A percentile compares a stretch with the other conserved stretches of the same genome.
phyloP scores from a whole-genome alignment of 2,797 vertebrate genomes.

The Podargus strigoides region DNA sequence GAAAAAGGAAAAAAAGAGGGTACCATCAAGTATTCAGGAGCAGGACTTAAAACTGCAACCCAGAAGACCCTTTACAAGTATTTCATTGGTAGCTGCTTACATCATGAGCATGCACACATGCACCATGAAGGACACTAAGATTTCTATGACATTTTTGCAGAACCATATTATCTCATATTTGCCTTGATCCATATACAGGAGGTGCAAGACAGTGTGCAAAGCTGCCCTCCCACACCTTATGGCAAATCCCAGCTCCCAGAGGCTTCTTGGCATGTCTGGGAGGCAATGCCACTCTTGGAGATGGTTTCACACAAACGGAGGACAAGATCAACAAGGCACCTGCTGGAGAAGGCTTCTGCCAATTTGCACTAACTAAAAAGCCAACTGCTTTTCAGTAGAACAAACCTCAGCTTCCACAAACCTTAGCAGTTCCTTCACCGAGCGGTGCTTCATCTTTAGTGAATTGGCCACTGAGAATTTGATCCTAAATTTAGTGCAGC shows the following conservation, averaged over 20 bases:
- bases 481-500: slow-evolving; percentile 29
- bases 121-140: background rate
- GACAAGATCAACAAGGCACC: background rate
- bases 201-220: background rate
- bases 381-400: background rate
- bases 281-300: background rate
- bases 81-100: background rate
- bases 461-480: background rate
- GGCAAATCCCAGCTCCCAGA: background rate
- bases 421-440: background rate
- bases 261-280: background rate
- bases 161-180: background rate
- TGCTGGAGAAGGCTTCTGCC: background rate
- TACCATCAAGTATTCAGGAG: background rate
- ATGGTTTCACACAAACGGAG: background rate
- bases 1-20: background rate
- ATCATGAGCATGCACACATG: fast-evolving
- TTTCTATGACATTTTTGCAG: background rate
- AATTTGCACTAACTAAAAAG: background rate
- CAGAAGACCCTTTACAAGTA: background rate
- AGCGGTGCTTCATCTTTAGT: background rate
- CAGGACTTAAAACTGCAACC: too few species aligned
- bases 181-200: background rate
- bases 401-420: background rate
- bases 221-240: background rate